Evolutionary conservation across 2,888 invertebrate species (phyloP).

Genomic region (Atrina japonica): DNA sequence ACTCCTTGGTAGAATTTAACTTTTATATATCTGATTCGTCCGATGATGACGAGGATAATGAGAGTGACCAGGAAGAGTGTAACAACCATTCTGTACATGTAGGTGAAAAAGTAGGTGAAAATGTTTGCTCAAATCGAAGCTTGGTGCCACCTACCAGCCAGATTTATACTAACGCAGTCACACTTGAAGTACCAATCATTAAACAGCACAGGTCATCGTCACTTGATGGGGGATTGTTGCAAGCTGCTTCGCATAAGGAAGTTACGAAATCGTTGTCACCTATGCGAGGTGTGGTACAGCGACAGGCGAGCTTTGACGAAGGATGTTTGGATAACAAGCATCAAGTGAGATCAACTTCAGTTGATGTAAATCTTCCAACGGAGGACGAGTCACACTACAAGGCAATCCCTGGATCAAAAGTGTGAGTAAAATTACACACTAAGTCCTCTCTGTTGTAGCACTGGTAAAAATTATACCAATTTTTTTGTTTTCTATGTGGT

Average conservation of each 20-base stretch:
- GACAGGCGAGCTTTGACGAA: conserved; percentile 68
- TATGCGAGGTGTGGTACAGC: conserved; percentile 45
- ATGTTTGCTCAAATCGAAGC: not conserved
- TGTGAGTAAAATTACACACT: too few species aligned
- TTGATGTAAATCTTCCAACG: conserved; percentile 74
- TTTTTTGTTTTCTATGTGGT: too few species aligned
- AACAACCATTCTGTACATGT: too few species aligned
- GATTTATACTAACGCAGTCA: conserved; percentile 68
- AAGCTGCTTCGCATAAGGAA: conserved; percentile 26
- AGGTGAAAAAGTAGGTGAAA: conserved; percentile 21
- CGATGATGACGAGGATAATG: conserved; percentile 53
- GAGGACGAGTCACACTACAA: conserved; percentile 63
- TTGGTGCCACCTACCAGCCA: too few species aligned
- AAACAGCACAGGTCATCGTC: conserved; percentile 74
- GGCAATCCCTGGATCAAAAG: conserved; percentile 57
- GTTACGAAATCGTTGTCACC: not conserved
- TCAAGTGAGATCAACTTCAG: conserved; percentile 73
- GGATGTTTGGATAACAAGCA: conserved; percentile 62
- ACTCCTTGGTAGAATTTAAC: conserved; percentile 47
- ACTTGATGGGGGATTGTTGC: conserved; percentile 64
- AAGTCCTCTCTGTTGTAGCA: too few species aligned
- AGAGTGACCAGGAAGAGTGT: conserved; percentile 33
- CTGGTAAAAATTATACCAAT: too few species aligned
- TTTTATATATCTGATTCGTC: conserved; percentile 48
- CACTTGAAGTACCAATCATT: conserved; percentile 72